phyloP scores from a whole-genome alignment of 2,113 vertebrate species.

The Dendropsophus ebraccatus region DNA sequence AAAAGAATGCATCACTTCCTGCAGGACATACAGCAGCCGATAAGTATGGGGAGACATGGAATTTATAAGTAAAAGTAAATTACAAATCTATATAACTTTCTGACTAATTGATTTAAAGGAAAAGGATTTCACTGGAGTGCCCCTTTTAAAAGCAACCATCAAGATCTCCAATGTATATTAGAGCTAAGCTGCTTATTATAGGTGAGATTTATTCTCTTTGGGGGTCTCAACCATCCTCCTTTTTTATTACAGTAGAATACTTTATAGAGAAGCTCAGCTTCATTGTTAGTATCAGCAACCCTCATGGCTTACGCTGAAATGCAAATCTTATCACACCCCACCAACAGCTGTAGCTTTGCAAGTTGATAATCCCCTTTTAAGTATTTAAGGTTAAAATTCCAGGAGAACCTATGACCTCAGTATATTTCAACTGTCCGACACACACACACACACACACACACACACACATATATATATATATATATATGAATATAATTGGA shows the following conservation, averaged over 20 bases:
- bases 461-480: too few relatives aligned
- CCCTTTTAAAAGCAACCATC: background rate
- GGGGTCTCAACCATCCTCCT: background rate
- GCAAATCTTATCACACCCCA: slow-evolving; percentile 27
- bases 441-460: too few relatives aligned
- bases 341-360: slow-evolving; percentile 35
- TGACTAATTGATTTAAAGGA: too few relatives aligned
- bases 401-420: slow-evolving; percentile 32
- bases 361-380: slow-evolving; percentile 34
- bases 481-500: slow-evolving; percentile 18
- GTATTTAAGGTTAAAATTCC: slow-evolving; percentile 15
- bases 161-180: background rate
- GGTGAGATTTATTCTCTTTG: background rate
- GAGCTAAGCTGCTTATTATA: background rate
- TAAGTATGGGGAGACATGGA: too few relatives aligned
- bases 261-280: slow-evolving; percentile 13
- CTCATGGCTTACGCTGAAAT: slow-evolving; percentile 11
- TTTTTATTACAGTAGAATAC: background rate
- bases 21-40: too few relatives aligned
- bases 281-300: slow-evolving; percentile 13
- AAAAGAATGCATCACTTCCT: too few relatives aligned
- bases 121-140: too few relatives aligned
- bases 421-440: slow-evolving; percentile 20
- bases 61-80: too few relatives aligned
- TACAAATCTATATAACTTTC: too few relatives aligned